A percentile compares a stretch with the other conserved stretches of the same genome.
phyloP scores from a whole-genome alignment of 2,113 vertebrate genomes.

The Platycercus adscitus region DNA sequence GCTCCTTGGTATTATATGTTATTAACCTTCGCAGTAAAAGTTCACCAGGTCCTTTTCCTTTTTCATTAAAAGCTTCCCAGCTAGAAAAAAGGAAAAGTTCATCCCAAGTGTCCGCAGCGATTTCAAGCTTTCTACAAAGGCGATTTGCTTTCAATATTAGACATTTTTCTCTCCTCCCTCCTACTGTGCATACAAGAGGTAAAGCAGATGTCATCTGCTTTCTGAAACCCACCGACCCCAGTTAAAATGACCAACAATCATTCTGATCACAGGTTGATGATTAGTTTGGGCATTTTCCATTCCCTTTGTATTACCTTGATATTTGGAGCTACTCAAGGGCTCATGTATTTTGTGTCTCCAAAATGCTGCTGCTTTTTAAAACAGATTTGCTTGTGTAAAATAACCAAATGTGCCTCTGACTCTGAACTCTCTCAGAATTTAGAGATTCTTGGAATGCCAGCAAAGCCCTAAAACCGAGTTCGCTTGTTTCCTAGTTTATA shows the following conservation, averaged over 20 bases:
- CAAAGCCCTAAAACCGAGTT: not conserved
- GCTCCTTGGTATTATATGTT: not conserved
- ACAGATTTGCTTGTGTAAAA: not conserved
- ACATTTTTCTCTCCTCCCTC: not conserved
- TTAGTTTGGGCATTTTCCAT: not conserved
- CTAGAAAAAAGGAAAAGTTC: not conserved
- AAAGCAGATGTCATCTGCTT: not conserved
- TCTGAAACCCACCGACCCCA: not conserved
- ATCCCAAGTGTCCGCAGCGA: not conserved
- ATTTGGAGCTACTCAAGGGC: not conserved
- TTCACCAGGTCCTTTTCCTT: not conserved
- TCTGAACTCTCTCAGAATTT: not conserved
- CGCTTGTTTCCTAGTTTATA: not conserved
- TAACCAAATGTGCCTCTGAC: not conserved
- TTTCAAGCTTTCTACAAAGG: not conserved
- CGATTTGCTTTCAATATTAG: not conserved
- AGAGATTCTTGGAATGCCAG: not conserved
- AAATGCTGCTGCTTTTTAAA: not conserved
- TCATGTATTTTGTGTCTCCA: accelerated
- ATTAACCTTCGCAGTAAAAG: not conserved
- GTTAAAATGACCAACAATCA: not conserved
- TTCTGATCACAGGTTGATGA: not conserved
- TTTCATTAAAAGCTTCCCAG: not conserved
- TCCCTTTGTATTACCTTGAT: not conserved
- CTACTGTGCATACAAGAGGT: not conserved